Percentiles rank a stretch among this genome's conserved stretches.
Conservation (phyloP, 2,797 vertebrate species). For the Etheostoma perlongum region DNA sequence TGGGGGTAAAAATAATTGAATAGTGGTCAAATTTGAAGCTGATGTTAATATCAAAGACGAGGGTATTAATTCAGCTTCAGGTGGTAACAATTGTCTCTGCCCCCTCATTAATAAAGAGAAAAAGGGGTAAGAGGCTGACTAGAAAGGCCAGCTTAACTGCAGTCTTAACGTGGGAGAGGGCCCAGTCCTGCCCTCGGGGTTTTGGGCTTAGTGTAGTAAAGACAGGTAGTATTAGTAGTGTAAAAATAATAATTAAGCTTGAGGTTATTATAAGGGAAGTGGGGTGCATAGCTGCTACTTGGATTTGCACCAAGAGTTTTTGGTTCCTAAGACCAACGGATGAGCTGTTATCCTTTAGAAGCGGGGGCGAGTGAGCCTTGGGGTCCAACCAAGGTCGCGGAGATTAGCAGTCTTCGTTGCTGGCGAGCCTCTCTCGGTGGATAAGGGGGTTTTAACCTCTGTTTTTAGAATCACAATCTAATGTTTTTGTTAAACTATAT, state of each 20-base stretch:
- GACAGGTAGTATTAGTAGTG: fast-evolving
- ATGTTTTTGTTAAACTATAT: constrained; percentile 68
- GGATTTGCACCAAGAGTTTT: constrained; percentile 80
- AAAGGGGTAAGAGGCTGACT: fast-evolving
- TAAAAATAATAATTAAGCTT: fast-evolving
- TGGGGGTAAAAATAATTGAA: neutral
- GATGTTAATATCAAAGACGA: neutral
- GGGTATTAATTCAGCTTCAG: neutral
- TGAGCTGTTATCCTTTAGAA: constrained; percentile 76
- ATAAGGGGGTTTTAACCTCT: constrained; percentile 50
- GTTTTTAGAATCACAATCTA: constrained; percentile 75
- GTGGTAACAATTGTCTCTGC: fast-evolving
- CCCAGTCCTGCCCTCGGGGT: neutral
- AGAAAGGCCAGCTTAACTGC: constrained; percentile 46
- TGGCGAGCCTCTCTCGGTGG: constrained; percentile 52
- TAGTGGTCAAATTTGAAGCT: constrained; percentile 37
- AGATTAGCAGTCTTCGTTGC: constrained; percentile 67
- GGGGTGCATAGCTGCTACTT: constrained; percentile 61
- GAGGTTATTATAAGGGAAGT: fast-evolving
- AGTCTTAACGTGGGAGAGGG: fast-evolving
- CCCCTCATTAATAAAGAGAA: fast-evolving
- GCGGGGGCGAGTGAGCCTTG: constrained; percentile 44
- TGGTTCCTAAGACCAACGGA: constrained; percentile 80
- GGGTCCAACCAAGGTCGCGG: constrained; percentile 52
- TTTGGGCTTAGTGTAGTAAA: too few relatives aligned